A percentile compares a stretch with the other conserved stretches of the same genome.
These are phyloP conservation scores for Apostichopus parvimensis DNA, from an alignment of 35 echinoderm and acorn worm species.

Conservation along the genomic window DNA sequence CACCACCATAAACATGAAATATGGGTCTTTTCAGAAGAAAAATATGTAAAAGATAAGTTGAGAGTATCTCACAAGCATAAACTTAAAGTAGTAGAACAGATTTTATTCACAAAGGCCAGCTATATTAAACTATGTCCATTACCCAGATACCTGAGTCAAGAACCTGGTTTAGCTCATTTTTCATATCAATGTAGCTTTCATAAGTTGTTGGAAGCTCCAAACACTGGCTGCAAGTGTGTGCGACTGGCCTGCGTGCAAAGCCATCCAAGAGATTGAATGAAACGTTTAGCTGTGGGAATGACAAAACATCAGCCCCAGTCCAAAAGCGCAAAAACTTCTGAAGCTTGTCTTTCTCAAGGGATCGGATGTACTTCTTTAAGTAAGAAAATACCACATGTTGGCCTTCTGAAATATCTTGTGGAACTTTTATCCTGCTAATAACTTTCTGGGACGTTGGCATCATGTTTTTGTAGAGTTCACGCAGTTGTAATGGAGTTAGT, in stretches of 20 bases:
- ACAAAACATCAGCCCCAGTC: background rate
- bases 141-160: background rate
- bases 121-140: background rate
- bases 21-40: too few species aligned
- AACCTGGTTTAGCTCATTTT: constrained; percentile 20
- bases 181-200: background rate
- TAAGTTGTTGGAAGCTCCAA: constrained; percentile 31
- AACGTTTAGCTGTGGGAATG: background rate
- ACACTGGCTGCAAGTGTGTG: constrained; percentile 36
- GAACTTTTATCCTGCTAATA: background rate
- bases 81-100: too few species aligned
- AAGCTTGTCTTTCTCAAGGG: background rate
- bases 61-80: too few species aligned
- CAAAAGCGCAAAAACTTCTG: constrained; percentile 22
- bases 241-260: constrained; percentile 10
- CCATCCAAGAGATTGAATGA: constrained; percentile 21
- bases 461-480: background rate
- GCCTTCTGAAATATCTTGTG: too few species aligned
- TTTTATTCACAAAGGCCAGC: too few species aligned
- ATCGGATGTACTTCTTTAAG: constrained; percentile 23
- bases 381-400: background rate
- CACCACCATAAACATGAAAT: too few species aligned
- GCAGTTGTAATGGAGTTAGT: background rate
- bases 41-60: too few species aligned
- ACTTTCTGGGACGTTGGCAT: background rate